A percentile compares a stretch with the other conserved stretches of the same genome.
Evolutionary conservation across 2,797 vertebrate genomes (phyloP).

Genomic region (Parauchenoglanis ngamensis): DNA sequence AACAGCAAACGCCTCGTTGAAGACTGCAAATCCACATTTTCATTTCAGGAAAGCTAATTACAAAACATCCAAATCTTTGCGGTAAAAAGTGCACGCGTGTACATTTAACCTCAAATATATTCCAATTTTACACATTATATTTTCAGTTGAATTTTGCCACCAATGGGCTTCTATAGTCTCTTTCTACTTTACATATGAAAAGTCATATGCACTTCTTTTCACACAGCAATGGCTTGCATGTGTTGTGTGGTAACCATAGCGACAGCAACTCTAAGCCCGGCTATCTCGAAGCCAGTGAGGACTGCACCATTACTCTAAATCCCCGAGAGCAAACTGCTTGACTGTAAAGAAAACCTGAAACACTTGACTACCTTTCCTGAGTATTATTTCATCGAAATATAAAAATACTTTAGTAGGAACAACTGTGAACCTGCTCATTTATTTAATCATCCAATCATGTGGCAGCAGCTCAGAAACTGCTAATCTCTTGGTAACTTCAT

Average conservation of each 20-base stretch:
- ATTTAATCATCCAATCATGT: neutral
- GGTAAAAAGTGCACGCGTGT: neutral
- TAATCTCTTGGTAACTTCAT: neutral
- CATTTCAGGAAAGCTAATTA: neutral
- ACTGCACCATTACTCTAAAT: neutral
- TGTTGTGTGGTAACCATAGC: conserved; percentile 4
- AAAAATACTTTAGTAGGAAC: neutral
- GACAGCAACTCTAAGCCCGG: conserved; percentile 1
- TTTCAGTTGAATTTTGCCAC: neutral
- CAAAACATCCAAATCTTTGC: neutral
- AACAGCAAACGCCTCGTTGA: neutral
- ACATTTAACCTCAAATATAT: neutral
- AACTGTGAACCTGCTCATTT: neutral
- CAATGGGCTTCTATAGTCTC: neutral
- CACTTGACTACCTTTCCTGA: neutral
- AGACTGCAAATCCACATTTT: neutral
- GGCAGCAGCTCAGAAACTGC: neutral
- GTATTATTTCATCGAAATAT: neutral
- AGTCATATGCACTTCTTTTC: conserved; percentile 5
- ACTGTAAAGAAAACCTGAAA: neutral
- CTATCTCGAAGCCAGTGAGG: neutral
- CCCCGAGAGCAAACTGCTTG: neutral
- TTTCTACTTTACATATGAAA: neutral
- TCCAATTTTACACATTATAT: neutral
- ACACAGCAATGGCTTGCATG: neutral